phyloP scores from a whole-genome alignment of 2,113 vertebrate species.

The Cynopterus brachyotis region DNA sequence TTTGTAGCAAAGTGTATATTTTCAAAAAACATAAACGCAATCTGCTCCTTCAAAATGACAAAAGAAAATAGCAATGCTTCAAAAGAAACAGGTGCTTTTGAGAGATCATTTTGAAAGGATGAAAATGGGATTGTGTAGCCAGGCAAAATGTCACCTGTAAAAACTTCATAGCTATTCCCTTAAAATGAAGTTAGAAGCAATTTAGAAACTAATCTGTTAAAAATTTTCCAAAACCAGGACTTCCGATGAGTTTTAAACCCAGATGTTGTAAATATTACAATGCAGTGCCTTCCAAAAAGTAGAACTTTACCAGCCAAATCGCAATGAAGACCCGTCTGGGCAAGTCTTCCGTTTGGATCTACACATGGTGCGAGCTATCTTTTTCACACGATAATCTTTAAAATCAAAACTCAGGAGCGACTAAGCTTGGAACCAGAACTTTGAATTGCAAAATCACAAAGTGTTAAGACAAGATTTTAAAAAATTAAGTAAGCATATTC shows the following conservation, averaged over 20 bases:
- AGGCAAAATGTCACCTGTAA: not conserved
- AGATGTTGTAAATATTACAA: not conserved
- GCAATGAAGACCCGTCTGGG: not conserved
- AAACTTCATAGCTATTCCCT: not conserved
- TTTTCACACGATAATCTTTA: not conserved
- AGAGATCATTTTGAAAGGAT: not conserved
- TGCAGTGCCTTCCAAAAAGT: not conserved
- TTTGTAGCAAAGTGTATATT: not conserved
- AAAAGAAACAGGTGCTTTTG: not conserved
- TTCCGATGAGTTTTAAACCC: not conserved
- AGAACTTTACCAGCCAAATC: not conserved
- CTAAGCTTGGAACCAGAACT: not conserved
- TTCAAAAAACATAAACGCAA: not conserved
- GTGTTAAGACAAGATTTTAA: not conserved
- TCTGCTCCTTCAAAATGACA: not conserved
- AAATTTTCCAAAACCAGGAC: not conserved
- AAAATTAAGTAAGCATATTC: not conserved
- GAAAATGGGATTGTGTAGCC: not conserved
- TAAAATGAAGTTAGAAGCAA: conserved; percentile 23
- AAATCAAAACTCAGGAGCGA: not conserved
- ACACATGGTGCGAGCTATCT: not conserved
- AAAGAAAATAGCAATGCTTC: not conserved
- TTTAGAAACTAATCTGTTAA: not conserved
- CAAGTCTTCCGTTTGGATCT: not conserved
- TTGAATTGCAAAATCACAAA: not conserved